Evolutionary conservation across 2,888 invertebrate genomes (phyloP).

Genomic region (Plagiodera versicolora): DNA sequence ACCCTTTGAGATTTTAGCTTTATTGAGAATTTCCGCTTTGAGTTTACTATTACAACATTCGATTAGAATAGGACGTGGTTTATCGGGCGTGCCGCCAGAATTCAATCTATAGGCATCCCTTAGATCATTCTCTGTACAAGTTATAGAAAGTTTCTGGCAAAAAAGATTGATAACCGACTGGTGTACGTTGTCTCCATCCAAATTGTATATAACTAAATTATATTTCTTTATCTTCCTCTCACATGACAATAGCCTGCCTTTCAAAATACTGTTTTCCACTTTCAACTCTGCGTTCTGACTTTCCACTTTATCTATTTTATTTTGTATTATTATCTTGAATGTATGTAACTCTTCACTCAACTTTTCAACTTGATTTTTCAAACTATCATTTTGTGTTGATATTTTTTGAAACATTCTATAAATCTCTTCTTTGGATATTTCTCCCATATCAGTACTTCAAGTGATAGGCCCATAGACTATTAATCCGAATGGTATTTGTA

Average conservation of each 20-base stretch:
- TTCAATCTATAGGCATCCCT: conserved; percentile 3
- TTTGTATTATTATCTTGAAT: not conserved
- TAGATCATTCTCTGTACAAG: not conserved
- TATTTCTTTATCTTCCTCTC: conserved; percentile 3
- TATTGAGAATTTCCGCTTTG: not conserved
- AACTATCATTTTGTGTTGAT: not conserved
- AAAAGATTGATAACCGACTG: not conserved
- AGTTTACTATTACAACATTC: conserved; percentile 1
- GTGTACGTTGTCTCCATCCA: not conserved
- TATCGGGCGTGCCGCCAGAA: conserved; percentile 1
- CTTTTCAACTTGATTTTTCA: not conserved
- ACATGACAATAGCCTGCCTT: not conserved
- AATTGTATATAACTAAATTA: not conserved
- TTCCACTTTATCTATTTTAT: not conserved
- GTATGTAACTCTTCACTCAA: not conserved
- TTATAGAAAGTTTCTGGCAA: not conserved
- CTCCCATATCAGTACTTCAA: not conserved
- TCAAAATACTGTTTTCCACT: not conserved
- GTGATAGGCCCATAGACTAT: too few species aligned
- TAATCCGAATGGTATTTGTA: too few species aligned
- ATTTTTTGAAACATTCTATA: not conserved
- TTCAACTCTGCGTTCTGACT: conserved; percentile 2
- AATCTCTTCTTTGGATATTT: not conserved
- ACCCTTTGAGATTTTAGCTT: not conserved
- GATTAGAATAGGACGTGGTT: not conserved